Conservation (phyloP, 2,113 vertebrate species). For the Oenanthe melanoleuca region DNA sequence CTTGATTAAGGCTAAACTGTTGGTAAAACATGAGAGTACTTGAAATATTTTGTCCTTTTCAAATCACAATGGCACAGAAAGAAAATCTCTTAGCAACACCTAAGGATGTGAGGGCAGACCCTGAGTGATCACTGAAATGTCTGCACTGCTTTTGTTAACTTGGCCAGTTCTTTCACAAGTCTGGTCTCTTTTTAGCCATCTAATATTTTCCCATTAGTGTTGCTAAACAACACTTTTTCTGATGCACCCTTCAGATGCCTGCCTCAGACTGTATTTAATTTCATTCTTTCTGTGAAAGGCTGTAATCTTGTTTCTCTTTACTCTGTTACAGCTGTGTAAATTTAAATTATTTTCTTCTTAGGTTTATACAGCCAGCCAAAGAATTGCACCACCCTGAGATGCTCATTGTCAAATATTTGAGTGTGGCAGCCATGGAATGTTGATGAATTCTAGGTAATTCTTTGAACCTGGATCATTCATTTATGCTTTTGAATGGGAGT, state of each 20-base stretch:
- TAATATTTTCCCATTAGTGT: slow-evolving; percentile 9
- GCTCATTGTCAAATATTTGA: neutral
- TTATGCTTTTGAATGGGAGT: neutral
- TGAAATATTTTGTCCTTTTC: slow-evolving; percentile 14
- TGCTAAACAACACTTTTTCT: slow-evolving; percentile 48
- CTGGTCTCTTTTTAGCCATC: neutral
- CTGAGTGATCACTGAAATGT: neutral
- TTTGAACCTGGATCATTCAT: neutral
- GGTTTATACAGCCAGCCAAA: neutral
- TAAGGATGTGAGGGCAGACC: neutral
- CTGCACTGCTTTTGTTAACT: neutral
- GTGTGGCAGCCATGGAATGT: neutral
- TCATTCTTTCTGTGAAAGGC: slow-evolving; percentile 20
- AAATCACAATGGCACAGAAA: slow-evolving; percentile 1
- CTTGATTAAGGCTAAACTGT: neutral
- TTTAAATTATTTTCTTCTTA: neutral
- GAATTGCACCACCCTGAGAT: neutral
- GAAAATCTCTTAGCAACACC: slow-evolving; percentile 41
- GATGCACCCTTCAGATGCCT: neutral
- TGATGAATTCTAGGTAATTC: neutral
- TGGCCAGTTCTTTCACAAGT: neutral
- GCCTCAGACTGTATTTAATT: slow-evolving; percentile 32
- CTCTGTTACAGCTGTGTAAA: slow-evolving; percentile 44
- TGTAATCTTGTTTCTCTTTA: slow-evolving; percentile 5
- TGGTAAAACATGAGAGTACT: neutral